Evolutionary conservation across 2,113 vertebrate genomes (phyloP).

Genomic region (Varanus salvator): DNA sequence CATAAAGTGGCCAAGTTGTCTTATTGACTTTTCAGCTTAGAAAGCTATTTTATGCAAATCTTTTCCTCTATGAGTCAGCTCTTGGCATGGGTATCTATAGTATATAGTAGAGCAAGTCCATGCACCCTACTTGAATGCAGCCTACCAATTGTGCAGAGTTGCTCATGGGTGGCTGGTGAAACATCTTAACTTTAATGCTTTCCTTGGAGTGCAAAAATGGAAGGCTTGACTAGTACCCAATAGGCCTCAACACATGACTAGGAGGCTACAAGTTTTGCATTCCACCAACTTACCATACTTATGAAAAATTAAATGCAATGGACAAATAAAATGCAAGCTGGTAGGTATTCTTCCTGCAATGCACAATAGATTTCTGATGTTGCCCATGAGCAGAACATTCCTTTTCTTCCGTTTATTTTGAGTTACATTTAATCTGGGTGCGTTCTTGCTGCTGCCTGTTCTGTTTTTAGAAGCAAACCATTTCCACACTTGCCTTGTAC

Average conservation of each 20-base stretch:
- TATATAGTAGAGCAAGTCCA: neutral
- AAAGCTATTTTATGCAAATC: neutral
- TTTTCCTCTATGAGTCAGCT: too few relatives aligned
- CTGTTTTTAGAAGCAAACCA: constrained; percentile 23
- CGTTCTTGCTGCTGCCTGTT: neutral
- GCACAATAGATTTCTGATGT: neutral
- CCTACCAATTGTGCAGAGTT: neutral
- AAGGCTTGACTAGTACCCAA: neutral
- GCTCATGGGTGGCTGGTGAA: neutral
- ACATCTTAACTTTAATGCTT: neutral
- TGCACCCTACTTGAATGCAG: neutral
- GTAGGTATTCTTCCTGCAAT: neutral
- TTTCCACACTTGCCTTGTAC: constrained; percentile 4
- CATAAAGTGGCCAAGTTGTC: neutral
- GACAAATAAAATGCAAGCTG: neutral
- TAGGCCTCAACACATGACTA: neutral
- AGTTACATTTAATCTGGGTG: constrained; percentile 1
- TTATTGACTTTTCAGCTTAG: neutral
- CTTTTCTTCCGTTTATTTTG: neutral
- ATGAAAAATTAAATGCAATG: neutral
- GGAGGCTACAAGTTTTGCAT: too few relatives aligned
- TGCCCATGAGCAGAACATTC: neutral
- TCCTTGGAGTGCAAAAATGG: neutral
- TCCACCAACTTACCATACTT: neutral
- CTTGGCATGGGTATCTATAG: neutral